Conservation (phyloP, 2,113 vertebrate species). For the Polyodon spathula region DNA sequence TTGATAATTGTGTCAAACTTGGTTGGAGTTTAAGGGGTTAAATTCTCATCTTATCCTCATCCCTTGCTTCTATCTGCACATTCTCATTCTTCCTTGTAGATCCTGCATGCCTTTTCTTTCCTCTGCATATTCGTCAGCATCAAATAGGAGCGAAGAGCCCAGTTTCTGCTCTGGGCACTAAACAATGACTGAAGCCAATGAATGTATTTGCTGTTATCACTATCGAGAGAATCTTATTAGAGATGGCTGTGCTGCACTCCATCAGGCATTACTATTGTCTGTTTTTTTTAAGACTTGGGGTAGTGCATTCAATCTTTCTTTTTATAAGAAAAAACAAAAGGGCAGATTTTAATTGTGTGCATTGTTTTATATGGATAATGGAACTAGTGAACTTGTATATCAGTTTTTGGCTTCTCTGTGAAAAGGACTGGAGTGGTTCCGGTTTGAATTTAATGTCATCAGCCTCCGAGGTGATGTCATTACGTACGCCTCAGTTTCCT, state of each 20-base stretch:
- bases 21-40: no score
- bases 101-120: no score
- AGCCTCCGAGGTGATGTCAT: no score
- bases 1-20: no score
- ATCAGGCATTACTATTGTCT: not conserved
- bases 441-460: not conserved
- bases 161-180: not conserved
- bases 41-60: no score
- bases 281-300: not conserved
- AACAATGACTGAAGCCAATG: not conserved
- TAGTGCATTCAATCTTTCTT: not conserved
- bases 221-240: not conserved
- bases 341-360: not conserved
- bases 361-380: slow-evolving; percentile 3
- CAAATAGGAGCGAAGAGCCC: no score
- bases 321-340: not conserved
- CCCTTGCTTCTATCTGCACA: no score
- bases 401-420: not conserved
- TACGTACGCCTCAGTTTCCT: no score
- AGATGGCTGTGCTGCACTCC: not conserved
- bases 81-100: no score
- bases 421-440: not conserved
- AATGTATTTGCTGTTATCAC: not conserved
- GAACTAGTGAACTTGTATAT: not conserved
- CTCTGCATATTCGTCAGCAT: no score